Percentiles rank a stretch among this genome's conserved stretches.
Conservation (phyloP, 2,888 invertebrate species). For the Dichetophora obliterata region DNA sequence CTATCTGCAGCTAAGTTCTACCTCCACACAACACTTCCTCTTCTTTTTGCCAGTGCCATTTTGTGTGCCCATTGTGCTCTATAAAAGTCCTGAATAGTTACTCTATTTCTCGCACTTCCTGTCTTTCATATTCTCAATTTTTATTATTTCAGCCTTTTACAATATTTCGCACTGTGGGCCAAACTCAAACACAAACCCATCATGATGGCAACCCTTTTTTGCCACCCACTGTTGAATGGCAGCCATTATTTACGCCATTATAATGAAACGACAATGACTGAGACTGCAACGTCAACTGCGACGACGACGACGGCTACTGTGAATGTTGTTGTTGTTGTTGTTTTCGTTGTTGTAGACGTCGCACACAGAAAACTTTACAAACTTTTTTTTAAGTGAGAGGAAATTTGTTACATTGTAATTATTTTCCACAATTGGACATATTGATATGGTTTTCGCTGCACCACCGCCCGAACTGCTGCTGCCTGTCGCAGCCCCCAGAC, state of each 20-base stretch:
- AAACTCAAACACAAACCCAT: background rate
- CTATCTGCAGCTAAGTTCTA: background rate
- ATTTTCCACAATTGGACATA: slow-evolving; percentile 71
- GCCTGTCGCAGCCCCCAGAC: background rate
- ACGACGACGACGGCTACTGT: background rate
- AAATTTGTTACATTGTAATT: slow-evolving; percentile 71
- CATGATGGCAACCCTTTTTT: slow-evolving; percentile 29
- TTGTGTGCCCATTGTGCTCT: slow-evolving; percentile 8
- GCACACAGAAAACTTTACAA: slow-evolving; percentile 11
- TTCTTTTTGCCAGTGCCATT: background rate
- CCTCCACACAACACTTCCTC: background rate
- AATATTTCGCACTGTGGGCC: background rate
- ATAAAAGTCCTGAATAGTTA: slow-evolving; percentile 20
- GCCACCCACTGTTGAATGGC: slow-evolving; percentile 17
- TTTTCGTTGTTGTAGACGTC: background rate
- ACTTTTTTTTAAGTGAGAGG: slow-evolving; percentile 61
- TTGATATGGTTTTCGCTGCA: slow-evolving; percentile 65
- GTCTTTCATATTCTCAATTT: slow-evolving; percentile 32
- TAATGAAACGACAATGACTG: slow-evolving; percentile 10
- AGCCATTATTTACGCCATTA: slow-evolving; percentile 33
- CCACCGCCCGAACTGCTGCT: slow-evolving; percentile 28
- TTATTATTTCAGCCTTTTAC: slow-evolving; percentile 1
- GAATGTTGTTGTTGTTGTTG: background rate
- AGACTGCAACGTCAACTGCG: background rate
- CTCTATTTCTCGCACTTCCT: slow-evolving; percentile 34